Conservation (phyloP, 2,888 invertebrate species). For the Pristionchus maxplancki region DNA sequence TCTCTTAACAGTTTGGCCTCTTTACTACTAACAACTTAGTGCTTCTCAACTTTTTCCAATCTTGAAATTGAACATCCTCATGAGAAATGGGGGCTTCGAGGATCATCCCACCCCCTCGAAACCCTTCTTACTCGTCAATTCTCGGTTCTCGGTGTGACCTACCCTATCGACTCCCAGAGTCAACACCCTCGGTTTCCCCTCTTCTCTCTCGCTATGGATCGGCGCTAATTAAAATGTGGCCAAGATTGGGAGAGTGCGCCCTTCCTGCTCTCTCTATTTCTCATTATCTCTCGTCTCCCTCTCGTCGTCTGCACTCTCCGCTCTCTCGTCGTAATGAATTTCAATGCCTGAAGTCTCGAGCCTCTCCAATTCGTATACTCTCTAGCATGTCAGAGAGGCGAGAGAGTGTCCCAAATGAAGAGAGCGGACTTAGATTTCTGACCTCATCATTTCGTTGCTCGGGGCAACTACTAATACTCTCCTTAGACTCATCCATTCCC, state of each 20-base stretch:
- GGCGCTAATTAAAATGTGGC: background rate
- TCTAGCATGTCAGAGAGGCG: too few relatives aligned
- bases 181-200: background rate
- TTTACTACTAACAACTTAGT: background rate
- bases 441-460: conserved; percentile 23
- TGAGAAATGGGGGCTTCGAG: background rate
- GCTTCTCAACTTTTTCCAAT: conserved; percentile 24
- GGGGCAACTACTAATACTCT: conserved; percentile 35
- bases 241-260: background rate
- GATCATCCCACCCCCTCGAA: background rate
- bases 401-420: too few relatives aligned
- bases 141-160: too few relatives aligned
- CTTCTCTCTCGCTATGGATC: background rate
- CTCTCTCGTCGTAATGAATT: background rate
- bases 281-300: background rate
- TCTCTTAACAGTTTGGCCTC: too few relatives aligned
- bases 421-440: too few relatives aligned
- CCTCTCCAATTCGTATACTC: too few relatives aligned
- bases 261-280: background rate
- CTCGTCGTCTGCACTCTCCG: background rate
- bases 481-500: background rate
- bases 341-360: too few relatives aligned
- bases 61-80: background rate
- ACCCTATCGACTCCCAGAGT: background rate
- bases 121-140: too few relatives aligned